Evolutionary conservation across 1,140 invertebrate species (phyloP).

Genomic region (Rhagoletis zephyria): DNA sequence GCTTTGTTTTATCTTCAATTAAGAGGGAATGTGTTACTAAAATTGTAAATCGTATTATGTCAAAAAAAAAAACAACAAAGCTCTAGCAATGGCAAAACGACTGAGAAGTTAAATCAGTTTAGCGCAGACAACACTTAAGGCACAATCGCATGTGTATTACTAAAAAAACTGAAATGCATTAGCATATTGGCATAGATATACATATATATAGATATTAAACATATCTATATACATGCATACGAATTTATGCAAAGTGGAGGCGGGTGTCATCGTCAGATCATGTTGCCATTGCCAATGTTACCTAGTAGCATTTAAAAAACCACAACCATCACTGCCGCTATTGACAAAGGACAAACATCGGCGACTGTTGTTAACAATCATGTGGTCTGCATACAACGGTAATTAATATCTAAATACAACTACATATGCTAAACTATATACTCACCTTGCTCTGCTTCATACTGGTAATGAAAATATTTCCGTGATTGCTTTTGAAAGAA

Average conservation of each 20-base stretch:
- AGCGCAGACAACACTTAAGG: no score
- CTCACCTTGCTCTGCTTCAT: slow-evolving; percentile 66
- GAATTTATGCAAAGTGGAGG: not conserved
- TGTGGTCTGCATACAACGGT: slow-evolving; percentile 32
- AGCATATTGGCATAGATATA: not conserved
- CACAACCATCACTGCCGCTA: slow-evolving; percentile 14
- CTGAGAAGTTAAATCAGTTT: no score
- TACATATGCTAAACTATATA: not conserved
- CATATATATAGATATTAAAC: not conserved
- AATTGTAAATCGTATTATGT: no score
- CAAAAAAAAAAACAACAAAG: not conserved
- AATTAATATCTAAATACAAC: not conserved
- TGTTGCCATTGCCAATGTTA: slow-evolving; percentile 32
- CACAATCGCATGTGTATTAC: no score
- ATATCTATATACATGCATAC: not conserved
- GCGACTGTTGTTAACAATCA: not conserved
- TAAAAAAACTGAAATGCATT: not conserved
- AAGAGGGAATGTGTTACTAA: no score
- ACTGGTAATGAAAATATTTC: slow-evolving; percentile 68
- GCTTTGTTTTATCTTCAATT: no score
- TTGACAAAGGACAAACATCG: slow-evolving; percentile 27
- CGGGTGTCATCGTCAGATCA: slow-evolving; percentile 25
- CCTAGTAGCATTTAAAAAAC: not conserved
- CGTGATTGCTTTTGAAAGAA: slow-evolving; percentile 67
- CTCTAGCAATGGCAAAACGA: not conserved